Base-by-base conservation (phyloP, 2,888 invertebrate species). In the Lepidocyrtoides sp. region DNA sequence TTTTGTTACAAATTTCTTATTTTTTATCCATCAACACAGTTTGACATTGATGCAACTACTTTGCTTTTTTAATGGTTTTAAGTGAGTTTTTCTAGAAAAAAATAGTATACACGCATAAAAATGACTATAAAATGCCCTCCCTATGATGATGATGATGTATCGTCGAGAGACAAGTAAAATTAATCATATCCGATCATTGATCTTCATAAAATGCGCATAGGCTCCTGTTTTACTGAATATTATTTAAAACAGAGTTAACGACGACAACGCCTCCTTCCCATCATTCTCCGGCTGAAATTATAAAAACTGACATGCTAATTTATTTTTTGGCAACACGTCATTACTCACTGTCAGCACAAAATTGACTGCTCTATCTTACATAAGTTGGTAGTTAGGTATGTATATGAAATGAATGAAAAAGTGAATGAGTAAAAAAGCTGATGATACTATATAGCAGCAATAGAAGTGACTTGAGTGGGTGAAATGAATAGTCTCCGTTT, bases 151-250 rank as follows among this genome's bases (percentile, higher is more conserved):
- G 29, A 85, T 85, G 85, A 84, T 85, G 75, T 69, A 85, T 85
- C 51, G 85, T 75, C 36, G 57, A 20, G 57, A 85, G 51, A 75
- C 85, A 57, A 88, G 44, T 14, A 89, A 83, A 89, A 89, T 89
- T 89, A 89, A 89, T 89, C 89, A 89, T 84, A 77, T 63, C 83
- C 77, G 83, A 89, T 89, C 89, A 89, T 89, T 89, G 89, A 89
- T 83, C 89, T 77, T 83, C 79, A 79, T 79, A 32, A 75, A 48
- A 26, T 51, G 77, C 32, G 14, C 32, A 26, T 32, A 51, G 7
- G n/a, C 54, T 77, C 32, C 23, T 14, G 5, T 51, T 51, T 54
- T 17, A 48, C 44, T 44, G 48, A 44, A 48, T 75, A 75, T 75
- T 26, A 75, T 48, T 48, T 82, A 77, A 72, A 82, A 81, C 66